Evolutionary conservation across 2,888 invertebrate genomes (phyloP).

Genomic region (Mythimna loreyi): DNA sequence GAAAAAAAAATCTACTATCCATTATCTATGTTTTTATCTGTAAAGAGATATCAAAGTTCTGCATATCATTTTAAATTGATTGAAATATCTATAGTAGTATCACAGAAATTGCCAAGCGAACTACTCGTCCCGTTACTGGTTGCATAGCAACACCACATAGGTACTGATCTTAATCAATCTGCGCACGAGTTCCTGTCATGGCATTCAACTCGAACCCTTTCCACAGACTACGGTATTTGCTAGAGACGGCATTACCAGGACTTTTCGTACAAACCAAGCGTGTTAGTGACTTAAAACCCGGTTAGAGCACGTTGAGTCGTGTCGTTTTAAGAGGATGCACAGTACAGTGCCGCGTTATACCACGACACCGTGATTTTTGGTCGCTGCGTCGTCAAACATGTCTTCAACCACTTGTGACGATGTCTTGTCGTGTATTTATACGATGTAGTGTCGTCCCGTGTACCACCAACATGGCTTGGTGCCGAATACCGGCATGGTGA

Average conservation of each 20-base stretch:
- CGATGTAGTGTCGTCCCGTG: no score
- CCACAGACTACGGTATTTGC: not conserved
- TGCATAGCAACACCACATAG: slow-evolving; percentile 25
- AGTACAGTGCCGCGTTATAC: no score
- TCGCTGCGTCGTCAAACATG: no score
- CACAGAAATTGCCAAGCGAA: not conserved
- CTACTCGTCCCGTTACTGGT: not conserved
- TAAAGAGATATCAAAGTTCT: slow-evolving; percentile 14
- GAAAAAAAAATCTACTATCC: not conserved
- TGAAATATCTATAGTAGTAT: not conserved
- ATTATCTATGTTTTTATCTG: slow-evolving; percentile 12
- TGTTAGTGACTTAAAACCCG: not conserved
- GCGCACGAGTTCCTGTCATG: not conserved
- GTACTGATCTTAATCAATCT: not conserved
- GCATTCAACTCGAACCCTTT: slow-evolving; percentile 4
- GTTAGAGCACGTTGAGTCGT: no score
- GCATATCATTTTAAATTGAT: slow-evolving; percentile 14
- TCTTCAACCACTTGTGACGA: no score
- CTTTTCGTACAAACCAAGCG: not conserved
- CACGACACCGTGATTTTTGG: no score
- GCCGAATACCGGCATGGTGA: no score
- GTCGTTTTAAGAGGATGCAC: no score
- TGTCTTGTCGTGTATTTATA: no score
- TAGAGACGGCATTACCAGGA: not conserved
- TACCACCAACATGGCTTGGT: no score